These are phyloP conservation scores for Sinodicranocentrus sp. DNA, from an alignment of 2,888 invertebrate species.

Conservation along the genomic window DNA sequence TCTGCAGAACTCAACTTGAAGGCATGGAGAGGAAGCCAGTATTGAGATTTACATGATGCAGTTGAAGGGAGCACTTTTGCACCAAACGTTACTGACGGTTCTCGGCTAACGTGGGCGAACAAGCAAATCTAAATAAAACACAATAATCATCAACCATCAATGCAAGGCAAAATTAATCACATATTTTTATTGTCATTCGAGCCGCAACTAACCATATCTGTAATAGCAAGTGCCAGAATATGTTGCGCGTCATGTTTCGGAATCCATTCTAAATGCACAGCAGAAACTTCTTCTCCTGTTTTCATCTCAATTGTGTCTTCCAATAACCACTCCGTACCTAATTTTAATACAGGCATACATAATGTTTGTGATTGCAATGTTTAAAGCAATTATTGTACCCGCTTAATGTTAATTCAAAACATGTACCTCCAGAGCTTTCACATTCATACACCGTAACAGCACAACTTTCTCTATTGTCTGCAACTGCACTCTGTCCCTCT, in stretches of 20 bases:
- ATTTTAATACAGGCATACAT: too few species aligned
- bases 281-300: slow-evolving; percentile 78
- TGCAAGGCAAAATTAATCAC: neutral
- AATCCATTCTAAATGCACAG: slow-evolving; percentile 98
- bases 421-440: slow-evolving; percentile 95
- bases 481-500: slow-evolving; percentile 53
- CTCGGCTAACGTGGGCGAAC: slow-evolving; percentile 76
- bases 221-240: slow-evolving; percentile 97
- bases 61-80: slow-evolving; percentile 75
- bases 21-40: slow-evolving; percentile 76
- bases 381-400: neutral
- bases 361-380: too few species aligned
- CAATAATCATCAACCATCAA: neutral
- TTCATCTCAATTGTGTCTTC: slow-evolving; percentile 97
- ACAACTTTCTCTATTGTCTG: slow-evolving; percentile 73
- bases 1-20: slow-evolving; percentile 92
- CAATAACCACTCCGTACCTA: slow-evolving; percentile 88
- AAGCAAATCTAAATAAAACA: slow-evolving; percentile 71
- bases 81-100: slow-evolving; percentile 75
- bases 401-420: neutral
- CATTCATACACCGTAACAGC: slow-evolving; percentile 98
- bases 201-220: slow-evolving; percentile 90
- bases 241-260: slow-evolving; percentile 99
- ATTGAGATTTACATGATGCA: slow-evolving; percentile 76
- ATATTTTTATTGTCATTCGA: too few species aligned